Evolutionary conservation across 2,888 invertebrate species (phyloP).

Genomic region (Dolichomitus sp.): DNA sequence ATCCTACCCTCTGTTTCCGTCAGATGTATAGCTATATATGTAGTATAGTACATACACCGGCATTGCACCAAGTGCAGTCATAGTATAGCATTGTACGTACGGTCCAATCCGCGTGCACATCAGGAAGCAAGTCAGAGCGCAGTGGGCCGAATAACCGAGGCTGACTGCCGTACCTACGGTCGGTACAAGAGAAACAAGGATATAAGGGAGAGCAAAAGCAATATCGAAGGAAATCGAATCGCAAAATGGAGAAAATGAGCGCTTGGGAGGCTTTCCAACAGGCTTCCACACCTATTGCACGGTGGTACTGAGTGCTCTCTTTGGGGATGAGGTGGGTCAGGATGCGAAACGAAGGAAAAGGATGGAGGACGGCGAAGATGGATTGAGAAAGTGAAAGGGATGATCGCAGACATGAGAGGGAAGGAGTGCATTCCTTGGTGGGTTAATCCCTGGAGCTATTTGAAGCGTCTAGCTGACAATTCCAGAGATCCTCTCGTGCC

Average conservation of each 20-base stretch:
- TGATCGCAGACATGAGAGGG: conserved; percentile 48
- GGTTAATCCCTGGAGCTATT: conserved; percentile 82
- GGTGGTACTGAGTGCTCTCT: conserved; percentile 11
- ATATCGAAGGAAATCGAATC: conserved; percentile 85
- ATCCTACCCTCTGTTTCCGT: conserved; percentile 27
- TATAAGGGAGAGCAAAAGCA: conserved; percentile 67
- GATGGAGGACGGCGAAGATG: conserved; percentile 45
- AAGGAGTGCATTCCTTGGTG: conserved; percentile 79
- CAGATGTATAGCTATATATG: neutral
- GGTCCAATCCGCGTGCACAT: neutral
- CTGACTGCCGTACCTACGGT: conserved; percentile 19
- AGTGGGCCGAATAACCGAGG: conserved; percentile 31
- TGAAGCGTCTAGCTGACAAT: conserved; percentile 80
- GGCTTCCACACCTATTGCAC: neutral
- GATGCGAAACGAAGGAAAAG: conserved; percentile 53
- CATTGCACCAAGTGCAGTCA: conserved; percentile 3
- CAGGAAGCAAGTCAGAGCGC: neutral
- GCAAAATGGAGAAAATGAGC: conserved; percentile 83
- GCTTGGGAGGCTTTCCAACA: conserved; percentile 71
- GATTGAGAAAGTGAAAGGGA: conserved; percentile 23
- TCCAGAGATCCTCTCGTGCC: conserved; percentile 74
- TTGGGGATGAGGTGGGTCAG: conserved; percentile 52
- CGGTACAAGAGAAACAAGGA: conserved; percentile 33
- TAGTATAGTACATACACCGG: neutral
- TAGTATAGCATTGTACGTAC: neutral